phyloP scores from a whole-genome alignment of 2,797 vertebrate species.

The Scleropages formosus region DNA sequence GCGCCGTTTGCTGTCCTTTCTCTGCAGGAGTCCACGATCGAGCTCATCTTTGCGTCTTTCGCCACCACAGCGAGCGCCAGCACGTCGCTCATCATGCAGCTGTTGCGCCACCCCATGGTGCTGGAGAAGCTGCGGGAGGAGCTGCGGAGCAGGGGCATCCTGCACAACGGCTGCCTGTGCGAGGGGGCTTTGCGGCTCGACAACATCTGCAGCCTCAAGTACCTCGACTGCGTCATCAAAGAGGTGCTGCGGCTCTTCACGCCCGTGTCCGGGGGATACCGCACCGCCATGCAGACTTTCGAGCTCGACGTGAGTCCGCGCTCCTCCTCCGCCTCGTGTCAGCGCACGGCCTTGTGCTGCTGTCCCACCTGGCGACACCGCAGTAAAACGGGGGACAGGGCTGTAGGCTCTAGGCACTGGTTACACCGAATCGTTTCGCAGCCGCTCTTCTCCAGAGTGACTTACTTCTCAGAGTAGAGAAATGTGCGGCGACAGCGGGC shows the following conservation, averaged over 20 bases:
- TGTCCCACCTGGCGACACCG: too few species aligned
- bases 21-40: slow-evolving; percentile 78
- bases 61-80: slow-evolving; percentile 94
- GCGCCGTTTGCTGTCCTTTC: not conserved
- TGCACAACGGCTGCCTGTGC: slow-evolving; percentile 87
- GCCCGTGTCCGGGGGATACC: slow-evolving; percentile 90
- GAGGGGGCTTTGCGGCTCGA: slow-evolving; percentile 84
- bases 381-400: too few species aligned
- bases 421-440: too few species aligned
- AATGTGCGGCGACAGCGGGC: too few species aligned
- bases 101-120: slow-evolving; percentile 84
- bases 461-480: too few species aligned
- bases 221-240: slow-evolving; percentile 97
- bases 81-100: slow-evolving; percentile 95
- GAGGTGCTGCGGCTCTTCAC: slow-evolving; percentile 94
- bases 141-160: slow-evolving; percentile 79
- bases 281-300: slow-evolving; percentile 95
- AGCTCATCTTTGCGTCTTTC: slow-evolving; percentile 92
- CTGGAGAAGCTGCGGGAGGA: slow-evolving; percentile 91
- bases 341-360: too few species aligned
- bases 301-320: slow-evolving; percentile 87
- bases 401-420: too few species aligned
- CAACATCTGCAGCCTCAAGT: slow-evolving; percentile 80
- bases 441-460: too few species aligned
- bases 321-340: not conserved